Evolutionary conservation across 2,888 invertebrate genomes (phyloP).

Genomic region (Drosophila fungiperda): DNA sequence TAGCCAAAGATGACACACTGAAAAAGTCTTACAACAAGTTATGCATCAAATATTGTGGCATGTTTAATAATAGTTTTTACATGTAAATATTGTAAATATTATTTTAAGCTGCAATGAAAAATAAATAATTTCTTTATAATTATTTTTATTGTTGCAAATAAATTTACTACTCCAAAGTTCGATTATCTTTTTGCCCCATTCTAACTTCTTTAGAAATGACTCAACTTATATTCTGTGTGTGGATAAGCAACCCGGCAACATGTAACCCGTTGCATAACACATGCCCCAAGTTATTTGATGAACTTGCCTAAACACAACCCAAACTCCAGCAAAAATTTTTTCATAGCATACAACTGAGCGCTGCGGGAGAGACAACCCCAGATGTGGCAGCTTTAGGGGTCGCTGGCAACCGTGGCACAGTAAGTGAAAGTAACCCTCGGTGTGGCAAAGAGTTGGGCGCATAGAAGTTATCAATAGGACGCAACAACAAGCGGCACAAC

Average conservation of each 20-base stretch:
- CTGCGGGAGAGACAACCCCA: constrained; percentile 1
- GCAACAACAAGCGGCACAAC: constrained; percentile 4
- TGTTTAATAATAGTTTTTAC: not conserved
- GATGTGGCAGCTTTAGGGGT: constrained; percentile 9
- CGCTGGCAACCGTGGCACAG: constrained; percentile 43
- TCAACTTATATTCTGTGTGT: not conserved
- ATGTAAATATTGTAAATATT: not conserved
- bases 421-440: constrained; percentile 81
- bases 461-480: constrained; percentile 68
- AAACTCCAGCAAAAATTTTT: constrained; percentile 15
- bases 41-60: not conserved
- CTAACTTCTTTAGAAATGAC: too few species aligned
- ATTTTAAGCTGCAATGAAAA: not conserved
- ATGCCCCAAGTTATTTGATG: not conserved
- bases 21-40: not conserved
- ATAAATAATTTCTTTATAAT: not conserved
- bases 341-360: constrained; percentile 61
- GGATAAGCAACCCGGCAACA: constrained; percentile 2
- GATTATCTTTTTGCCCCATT: not conserved
- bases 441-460: constrained; percentile 71
- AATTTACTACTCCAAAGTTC: not conserved
- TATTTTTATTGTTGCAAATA: not conserved
- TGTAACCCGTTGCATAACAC: not conserved
- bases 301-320: constrained; percentile 6
- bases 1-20: constrained; percentile 1